These are phyloP conservation scores for Ailurus styani DNA, from an alignment of 2,113 vertebrate genomes.

Conservation along the genomic window DNA sequence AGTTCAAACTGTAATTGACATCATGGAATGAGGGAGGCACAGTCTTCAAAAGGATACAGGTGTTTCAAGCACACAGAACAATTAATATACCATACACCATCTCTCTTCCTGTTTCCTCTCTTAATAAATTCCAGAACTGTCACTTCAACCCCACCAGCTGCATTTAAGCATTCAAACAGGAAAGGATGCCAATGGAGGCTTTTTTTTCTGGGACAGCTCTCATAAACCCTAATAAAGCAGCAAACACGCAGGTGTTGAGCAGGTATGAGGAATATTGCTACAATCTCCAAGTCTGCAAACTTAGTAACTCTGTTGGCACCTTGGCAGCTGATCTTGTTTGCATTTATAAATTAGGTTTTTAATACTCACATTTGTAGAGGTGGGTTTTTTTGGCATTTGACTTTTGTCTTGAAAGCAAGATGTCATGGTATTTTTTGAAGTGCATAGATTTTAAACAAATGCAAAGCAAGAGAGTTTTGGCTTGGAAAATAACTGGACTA, in stretches of 20 bases:
- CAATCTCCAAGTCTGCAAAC: conserved; percentile 65
- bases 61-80: not conserved
- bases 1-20: not conserved
- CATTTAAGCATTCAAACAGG: not conserved
- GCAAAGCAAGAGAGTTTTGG: not conserved
- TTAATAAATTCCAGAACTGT: not conserved
- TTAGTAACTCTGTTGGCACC: conserved; percentile 34
- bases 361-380: conserved; percentile 31
- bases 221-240: not conserved
- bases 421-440: conserved; percentile 52
- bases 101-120: not conserved
- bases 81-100: rapidly evolving
- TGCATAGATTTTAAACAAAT: conserved; percentile 50
- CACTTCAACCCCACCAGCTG: not conserved
- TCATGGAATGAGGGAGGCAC: not conserved
- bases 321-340: conserved; percentile 69
- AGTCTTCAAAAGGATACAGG: not conserved
- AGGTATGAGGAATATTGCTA: not conserved
- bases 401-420: conserved; percentile 49
- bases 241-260: conserved; percentile 27
- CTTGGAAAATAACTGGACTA: not conserved
- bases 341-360: conserved; percentile 72
- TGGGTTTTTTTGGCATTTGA: conserved; percentile 27
- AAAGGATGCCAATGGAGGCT: not conserved
- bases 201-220: not conserved